A percentile compares a stretch with the other conserved stretches of the same genome.
These are phyloP conservation scores for Melangyna quadrimaculata DNA, from an alignment of 2,888 invertebrate species.

Conservation along the genomic window DNA sequence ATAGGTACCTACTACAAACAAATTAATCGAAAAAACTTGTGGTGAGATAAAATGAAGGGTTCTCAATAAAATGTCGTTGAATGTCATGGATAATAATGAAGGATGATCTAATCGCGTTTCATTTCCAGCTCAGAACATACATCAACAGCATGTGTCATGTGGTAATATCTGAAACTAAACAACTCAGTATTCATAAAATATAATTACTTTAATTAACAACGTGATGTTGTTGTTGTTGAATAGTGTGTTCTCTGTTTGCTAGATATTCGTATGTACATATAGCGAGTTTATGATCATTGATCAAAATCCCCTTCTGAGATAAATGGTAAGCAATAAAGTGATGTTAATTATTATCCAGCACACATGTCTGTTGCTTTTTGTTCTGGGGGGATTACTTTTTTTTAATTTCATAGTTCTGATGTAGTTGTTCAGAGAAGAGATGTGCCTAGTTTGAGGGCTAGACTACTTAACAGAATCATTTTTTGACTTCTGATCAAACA, in stretches of 20 bases:
- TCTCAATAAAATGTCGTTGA: background rate
- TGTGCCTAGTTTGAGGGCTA: constrained; percentile 19
- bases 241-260: background rate
- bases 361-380: constrained; percentile 13
- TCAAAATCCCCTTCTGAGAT: background rate
- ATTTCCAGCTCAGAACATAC: constrained; percentile 33
- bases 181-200: constrained; percentile 49
- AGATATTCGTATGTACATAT: background rate
- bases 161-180: constrained; percentile 26
- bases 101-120: constrained; percentile 64
- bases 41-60: background rate
- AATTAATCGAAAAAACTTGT: background rate
- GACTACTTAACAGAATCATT: background rate
- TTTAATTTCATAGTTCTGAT: constrained; percentile 35
- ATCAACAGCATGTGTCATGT: constrained; percentile 40
- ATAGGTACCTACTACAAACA: too few relatives aligned
- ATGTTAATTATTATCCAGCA: constrained; percentile 40
- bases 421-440: background rate
- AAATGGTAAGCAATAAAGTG: background rate
- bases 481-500: constrained; percentile 3
- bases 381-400: constrained; percentile 30
- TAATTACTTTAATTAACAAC: constrained; percentile 62
- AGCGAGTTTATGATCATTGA: background rate
- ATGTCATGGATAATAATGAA: constrained; percentile 20
- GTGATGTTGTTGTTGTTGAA: background rate